Evolutionary conservation across 1,140 invertebrate species (phyloP).

Genomic region (Panulirus ornatus): DNA sequence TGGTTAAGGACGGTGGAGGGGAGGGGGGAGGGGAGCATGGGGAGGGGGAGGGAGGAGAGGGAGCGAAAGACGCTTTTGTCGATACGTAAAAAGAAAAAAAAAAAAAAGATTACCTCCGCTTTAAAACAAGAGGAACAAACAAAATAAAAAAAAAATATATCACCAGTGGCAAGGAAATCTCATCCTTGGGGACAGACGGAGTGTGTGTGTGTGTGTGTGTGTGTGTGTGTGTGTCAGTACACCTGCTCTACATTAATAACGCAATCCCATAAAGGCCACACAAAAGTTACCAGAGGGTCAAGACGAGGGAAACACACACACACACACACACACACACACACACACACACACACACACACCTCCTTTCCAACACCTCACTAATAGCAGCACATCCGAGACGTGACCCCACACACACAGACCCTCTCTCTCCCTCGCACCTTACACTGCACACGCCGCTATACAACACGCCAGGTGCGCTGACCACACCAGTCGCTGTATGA

Average conservation of each 20-base stretch:
- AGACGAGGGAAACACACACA: neutral
- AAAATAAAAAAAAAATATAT: neutral
- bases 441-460: too few species aligned
- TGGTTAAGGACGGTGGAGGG: too few species aligned
- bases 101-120: neutral
- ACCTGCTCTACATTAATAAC: too few species aligned
- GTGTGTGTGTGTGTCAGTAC: neutral
- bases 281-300: too few species aligned
- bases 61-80: too few species aligned
- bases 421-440: too few species aligned
- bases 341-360: neutral
- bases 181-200: neutral
- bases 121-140: neutral
- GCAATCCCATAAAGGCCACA: too few species aligned
- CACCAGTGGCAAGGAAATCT: neutral
- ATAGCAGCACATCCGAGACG: too few species aligned
- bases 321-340: slow-evolving; percentile 8
- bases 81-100: neutral
- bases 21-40: neutral
- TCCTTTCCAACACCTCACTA: neutral
- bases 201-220: neutral
- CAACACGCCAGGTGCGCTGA: too few species aligned
- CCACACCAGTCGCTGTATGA: neutral
- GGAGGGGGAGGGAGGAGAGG: neutral
- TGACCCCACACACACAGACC: too few species aligned